Evolutionary conservation across 2,888 invertebrate genomes (phyloP), one percentile per base, ranked within the genome.

Genomic region (Minunthozetes semirufus): DNA sequence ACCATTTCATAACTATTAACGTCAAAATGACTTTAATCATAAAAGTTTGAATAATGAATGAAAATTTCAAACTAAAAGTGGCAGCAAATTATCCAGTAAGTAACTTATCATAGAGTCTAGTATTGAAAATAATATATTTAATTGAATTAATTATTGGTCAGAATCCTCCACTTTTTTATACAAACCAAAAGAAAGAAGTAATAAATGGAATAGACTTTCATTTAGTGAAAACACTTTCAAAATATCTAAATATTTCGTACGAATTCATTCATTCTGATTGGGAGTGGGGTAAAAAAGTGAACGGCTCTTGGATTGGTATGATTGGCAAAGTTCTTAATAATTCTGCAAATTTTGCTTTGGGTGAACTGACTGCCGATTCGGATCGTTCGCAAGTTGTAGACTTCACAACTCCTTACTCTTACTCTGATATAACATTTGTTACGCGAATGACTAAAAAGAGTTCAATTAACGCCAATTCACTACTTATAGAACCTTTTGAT

Each of bases 351-450:
- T 38, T 66, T 1, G 66, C 66, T 4, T 19, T 66, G 66, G 66
- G 66, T 38, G 66, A 29, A n/a, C 66, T 66, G 17, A 33, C 66
- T 9, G 33, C 66, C 19, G 11, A 66, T 38, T n/a, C 33, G 1
- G 38, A 38, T 1, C 25, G 66, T 3, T 19, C 33, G 11, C 8
- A n/a, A n/a, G 66, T 38, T 38, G 66, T 66, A 5, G 66, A 66
- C 66, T 66, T 66, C n/a, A 66, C 66, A 1, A 42, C 29, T 38
- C 66, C 66, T 17, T 66, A 66, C 38, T 66, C n/a, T 19, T 66
- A 66, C n/a, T 38, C 66, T 1, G 66, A 66, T n/a, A 66, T 66
- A n/a, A 66, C 66, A n/a, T 66, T 66, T 25, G 29, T 66, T 19
- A 66, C 38, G 17, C 66, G 66, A 38, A 33, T n/a, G 15, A 2